Evolutionary conservation across 2,113 vertebrate species (phyloP), one percentile per base, ranked within the genome.

Genomic region (Xiphophorus maculatus): DNA sequence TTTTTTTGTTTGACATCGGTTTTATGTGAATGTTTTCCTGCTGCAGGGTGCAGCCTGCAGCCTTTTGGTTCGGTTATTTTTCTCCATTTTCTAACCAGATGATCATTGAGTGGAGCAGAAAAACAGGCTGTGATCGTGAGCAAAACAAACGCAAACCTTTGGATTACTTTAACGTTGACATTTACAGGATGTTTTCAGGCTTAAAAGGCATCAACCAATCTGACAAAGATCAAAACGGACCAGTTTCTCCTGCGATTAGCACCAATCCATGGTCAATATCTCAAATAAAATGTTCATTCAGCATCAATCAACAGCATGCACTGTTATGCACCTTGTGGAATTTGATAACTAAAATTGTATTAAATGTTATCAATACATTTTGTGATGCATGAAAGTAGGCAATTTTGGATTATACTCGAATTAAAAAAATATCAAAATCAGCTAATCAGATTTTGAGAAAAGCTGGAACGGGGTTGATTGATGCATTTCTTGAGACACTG

Each of bases 1-100:
- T 72, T 65, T 12, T 75, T 89, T 79, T 82, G 51, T n/a, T 58
- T 58, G 8, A n/a, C 51, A n/a, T 58, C 5, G 51, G 84, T 80
- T 71, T 33, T 74, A 63, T 66, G 69, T 70, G 65, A 82, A 61
- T 82, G 62, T 63, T 78, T 78, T 74, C 71, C 4, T 58, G 51
- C 51, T 54, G 51, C 22, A 54, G 51, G 51, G 51, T 25, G 51
- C 51, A 54, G 51, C 51, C 51, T 58, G 51, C 51, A 58, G 51
- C 10, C 22, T 0, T 58, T 29, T 19, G 29, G 25, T 25, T 12
- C 4, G 13, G 1, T 25, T 62, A 28, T 28, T 12, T 4, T 2
- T 63, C 9, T 22, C 15, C 10, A 3, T 25, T 58, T 58, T 58
- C 51, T 25, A n/a, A 58, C 51, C 51, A 58, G 22, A 25, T 2